phyloP scores from a whole-genome alignment of 1,140 invertebrate species.

The Hormaphis cornu region DNA sequence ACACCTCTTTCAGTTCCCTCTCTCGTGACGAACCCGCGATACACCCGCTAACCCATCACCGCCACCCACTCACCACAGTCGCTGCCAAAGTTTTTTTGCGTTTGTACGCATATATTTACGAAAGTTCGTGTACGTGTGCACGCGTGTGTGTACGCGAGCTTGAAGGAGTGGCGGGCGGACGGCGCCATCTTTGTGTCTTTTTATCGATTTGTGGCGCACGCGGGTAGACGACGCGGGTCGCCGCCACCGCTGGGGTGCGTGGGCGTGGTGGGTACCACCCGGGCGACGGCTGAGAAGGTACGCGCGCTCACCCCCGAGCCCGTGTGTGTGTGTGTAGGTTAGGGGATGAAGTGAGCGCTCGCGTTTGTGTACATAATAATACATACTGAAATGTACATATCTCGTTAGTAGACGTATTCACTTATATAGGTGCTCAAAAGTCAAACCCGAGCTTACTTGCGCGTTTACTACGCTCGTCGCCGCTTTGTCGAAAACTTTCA shows the following conservation, averaged over 20 bases:
- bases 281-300: conserved; percentile 10
- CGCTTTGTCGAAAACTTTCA: no score
- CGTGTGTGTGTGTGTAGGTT: neutral
- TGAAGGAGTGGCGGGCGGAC: neutral
- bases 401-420: no score
- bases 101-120: no score
- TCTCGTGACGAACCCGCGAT: no score
- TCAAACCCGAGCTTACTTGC: no score
- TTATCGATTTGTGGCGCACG: conserved; percentile 20
- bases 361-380: no score
- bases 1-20: neutral
- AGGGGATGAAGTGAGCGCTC: neutral
- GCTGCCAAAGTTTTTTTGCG: neutral
- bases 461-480: no score
- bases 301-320: neutral
- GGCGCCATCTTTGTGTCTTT: conserved; percentile 31
- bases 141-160: neutral
- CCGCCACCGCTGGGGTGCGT: neutral
- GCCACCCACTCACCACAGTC: no score
- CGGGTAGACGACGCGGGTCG: conserved; percentile 12
- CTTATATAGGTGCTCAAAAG: no score
- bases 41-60: no score
- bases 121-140: neutral
- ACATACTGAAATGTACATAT: no score
- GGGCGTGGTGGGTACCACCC: conserved; percentile 14